These are phyloP conservation scores for Gobio occitaniae DNA, from an alignment of 2,797 vertebrate species.

Conservation along the genomic window DNA sequence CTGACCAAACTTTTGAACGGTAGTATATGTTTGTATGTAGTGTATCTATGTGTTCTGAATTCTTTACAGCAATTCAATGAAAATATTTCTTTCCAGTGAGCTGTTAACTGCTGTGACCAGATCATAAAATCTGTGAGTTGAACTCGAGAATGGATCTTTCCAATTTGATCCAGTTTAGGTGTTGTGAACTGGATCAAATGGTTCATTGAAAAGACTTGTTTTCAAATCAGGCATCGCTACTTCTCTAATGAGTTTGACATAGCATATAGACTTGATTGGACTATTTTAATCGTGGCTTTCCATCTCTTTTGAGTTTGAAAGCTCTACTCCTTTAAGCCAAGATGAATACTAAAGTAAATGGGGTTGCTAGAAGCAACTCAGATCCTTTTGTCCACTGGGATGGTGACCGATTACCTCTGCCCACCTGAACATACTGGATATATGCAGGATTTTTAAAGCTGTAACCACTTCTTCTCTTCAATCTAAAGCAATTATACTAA, in stretches of 20 bases:
- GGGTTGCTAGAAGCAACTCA: conserved; percentile 39
- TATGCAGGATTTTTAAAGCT: conserved; percentile 17
- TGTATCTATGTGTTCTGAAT: background rate
- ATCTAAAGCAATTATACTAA: background rate
- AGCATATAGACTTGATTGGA: background rate
- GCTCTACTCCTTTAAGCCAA: background rate
- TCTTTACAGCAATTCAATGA: background rate
- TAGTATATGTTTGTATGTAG: background rate
- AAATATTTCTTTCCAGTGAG: background rate
- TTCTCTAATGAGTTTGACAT: background rate
- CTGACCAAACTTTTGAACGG: too few relatives aligned
- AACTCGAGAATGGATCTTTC: background rate
- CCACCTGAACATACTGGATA: background rate
- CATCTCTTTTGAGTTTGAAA: background rate
- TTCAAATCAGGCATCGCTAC: background rate
- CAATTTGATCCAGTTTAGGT: too few relatives aligned
- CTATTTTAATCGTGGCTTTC: background rate
- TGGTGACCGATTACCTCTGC: conserved; percentile 55
- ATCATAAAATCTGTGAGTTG: background rate
- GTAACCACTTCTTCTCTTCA: background rate
- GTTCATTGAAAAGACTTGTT: background rate
- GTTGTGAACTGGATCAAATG: background rate
- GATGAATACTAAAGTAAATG: conserved; percentile 47
- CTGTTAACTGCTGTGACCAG: background rate
- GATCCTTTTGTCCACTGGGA: conserved; percentile 41